Base-by-base conservation (phyloP, 2,113 vertebrate genomes). In the Otis tarda region DNA sequence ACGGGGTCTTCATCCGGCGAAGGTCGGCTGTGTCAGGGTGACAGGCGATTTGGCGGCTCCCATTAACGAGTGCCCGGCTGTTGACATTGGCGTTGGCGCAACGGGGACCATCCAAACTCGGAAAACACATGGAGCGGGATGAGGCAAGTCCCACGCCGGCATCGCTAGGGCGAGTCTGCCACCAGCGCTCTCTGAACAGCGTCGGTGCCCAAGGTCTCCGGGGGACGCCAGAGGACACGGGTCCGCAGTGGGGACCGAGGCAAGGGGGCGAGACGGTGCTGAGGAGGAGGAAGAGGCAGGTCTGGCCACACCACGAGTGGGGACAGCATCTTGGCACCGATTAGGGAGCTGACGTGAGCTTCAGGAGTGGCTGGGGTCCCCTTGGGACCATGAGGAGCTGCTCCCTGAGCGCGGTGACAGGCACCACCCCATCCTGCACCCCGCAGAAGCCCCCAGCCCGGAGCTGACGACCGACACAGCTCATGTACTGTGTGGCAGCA, bases 1-100 rank as follows among this genome's bases (percentile, higher is more conserved):
- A 24, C 0, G 0, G 52, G 52, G 60, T 31, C 69, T 1, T 71
- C 11, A 0, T 20, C 24, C 2, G 3, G n/a, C 0, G 0, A 53
- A 37, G 53, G 8, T 14, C 9, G 9, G 52, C 67, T 47, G n/a
- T 21, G 25, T n/a, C 24, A 23, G 59, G 45, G 64, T 1, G 5
- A 45, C 0, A 19, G 68, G 43, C 1, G 2, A 43, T 39, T 61
- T 39, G 50, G 5, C 55, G 84, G 55, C 21, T 87, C 81, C 59
- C 5, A 2, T 25, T 75, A 47, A 70, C 0, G 3, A 83, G 25
- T 11, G 21, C 3, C 15, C 30, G 15, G 52, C 50, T 28, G 76
- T 61, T 14, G 1, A 25, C 2, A 0, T 4, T 20, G 20, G 39
- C 0, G 3, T 12, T 8, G 20, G 55, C 56, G 59, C 8, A 28